These are phyloP conservation scores for Crypturellus undulatus DNA, from an alignment of 2,113 vertebrate genomes.

Conservation along the genomic window DNA sequence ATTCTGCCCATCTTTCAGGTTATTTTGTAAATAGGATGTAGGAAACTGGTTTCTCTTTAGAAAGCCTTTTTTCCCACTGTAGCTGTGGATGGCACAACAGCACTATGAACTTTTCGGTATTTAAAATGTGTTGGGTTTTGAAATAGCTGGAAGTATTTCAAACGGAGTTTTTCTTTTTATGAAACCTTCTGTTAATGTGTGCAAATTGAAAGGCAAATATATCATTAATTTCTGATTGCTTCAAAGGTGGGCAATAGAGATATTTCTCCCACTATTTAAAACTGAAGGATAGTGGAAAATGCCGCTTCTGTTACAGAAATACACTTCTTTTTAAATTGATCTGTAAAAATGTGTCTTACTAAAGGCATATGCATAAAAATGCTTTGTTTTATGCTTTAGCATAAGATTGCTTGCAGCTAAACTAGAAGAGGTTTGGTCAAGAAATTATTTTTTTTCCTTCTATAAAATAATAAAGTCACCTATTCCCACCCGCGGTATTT, in stretches of 20 bases:
- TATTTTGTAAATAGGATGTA: too few relatives aligned
- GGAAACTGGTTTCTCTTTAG: rapidly evolving
- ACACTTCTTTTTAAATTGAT: rapidly evolving
- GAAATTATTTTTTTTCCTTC: neutral
- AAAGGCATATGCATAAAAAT: neutral
- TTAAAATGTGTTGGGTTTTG: rapidly evolving
- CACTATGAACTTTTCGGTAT: neutral
- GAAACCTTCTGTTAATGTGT: neutral
- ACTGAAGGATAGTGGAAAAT: rapidly evolving
- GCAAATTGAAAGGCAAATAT: neutral
- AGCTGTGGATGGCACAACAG: neutral
- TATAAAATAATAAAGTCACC: neutral
- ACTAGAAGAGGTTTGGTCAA: neutral
- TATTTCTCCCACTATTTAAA: neutral
- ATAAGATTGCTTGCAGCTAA: neutral
- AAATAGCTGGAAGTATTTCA: neutral
- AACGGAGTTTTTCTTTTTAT: rapidly evolving
- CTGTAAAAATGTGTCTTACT: neutral
- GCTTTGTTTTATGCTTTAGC: neutral
- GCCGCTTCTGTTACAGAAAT: neutral
- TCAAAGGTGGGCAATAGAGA: neutral
- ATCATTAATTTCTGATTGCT: rapidly evolving
- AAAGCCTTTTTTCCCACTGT: neutral
- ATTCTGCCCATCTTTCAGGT: neutral
- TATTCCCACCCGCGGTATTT: neutral